These are phyloP conservation scores for Ctenosaura bakeri DNA, from an alignment of 2,797 vertebrate species.

Conservation along the genomic window DNA sequence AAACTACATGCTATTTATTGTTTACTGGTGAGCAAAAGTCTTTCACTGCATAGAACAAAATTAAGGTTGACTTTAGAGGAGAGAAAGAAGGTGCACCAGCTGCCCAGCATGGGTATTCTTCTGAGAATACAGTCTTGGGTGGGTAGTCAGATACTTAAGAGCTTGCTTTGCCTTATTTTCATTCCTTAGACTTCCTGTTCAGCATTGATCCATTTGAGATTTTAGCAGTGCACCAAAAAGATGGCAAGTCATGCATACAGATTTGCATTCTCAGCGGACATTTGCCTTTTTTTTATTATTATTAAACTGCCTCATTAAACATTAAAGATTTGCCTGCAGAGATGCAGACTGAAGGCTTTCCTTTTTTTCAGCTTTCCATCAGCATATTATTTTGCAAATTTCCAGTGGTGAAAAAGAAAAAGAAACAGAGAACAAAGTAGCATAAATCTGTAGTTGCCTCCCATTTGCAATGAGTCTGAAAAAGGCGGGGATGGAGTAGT, in stretches of 20 bases:
- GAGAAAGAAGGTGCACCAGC: not conserved
- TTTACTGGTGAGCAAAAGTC: slow-evolving; percentile 19
- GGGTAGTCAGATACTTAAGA: slow-evolving; percentile 16
- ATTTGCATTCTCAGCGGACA: slow-evolving; percentile 63
- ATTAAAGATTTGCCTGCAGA: slow-evolving; percentile 68
- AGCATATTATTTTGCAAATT: slow-evolving; percentile 37
- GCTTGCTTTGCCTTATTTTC: slow-evolving; percentile 55
- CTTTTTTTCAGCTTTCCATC: slow-evolving; percentile 54
- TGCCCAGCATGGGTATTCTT: slow-evolving; percentile 26
- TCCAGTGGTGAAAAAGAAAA: slow-evolving; percentile 21
- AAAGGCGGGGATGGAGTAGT: not conserved
- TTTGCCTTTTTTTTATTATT: slow-evolving; percentile 53
- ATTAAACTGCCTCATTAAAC: slow-evolving; percentile 73
- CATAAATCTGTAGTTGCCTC: not conserved
- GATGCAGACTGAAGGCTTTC: slow-evolving; percentile 38
- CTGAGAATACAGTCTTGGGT: slow-evolving; percentile 45
- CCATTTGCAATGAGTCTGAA: slow-evolving; percentile 34
- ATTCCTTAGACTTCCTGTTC: slow-evolving; percentile 54
- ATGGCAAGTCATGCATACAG: slow-evolving; percentile 54
- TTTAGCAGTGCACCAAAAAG: slow-evolving; percentile 56
- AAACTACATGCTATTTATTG: slow-evolving; percentile 36
- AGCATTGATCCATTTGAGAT: slow-evolving; percentile 56
- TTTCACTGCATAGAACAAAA: slow-evolving; percentile 46
- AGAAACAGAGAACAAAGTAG: not conserved
- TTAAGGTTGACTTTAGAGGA: slow-evolving; percentile 14